A percentile compares a stretch with the other conserved stretches of the same genome.
Conservation (phyloP, 2,113 vertebrate species). For the Lontra canadensis region DNA sequence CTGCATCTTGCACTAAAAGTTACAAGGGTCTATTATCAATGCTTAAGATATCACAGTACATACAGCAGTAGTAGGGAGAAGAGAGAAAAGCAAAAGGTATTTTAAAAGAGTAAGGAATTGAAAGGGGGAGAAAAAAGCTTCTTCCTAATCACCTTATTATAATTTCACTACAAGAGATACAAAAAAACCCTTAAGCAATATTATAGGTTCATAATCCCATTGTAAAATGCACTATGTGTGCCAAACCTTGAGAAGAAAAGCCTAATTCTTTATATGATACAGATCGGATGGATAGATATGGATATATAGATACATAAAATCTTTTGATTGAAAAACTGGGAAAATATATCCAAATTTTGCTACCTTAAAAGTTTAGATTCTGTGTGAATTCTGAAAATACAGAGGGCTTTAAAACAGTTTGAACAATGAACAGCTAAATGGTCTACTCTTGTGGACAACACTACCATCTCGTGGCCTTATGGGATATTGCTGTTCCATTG, state of each 20-base stretch:
- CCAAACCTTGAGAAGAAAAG: background rate
- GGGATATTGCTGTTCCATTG: background rate
- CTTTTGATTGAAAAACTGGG: constrained; percentile 7
- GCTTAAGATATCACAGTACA: background rate
- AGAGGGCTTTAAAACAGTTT: background rate
- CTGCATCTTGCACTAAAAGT: background rate
- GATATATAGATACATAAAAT: background rate
- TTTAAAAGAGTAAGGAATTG: background rate
- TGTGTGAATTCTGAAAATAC: constrained; percentile 4
- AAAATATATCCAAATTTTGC: background rate
- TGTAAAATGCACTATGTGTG: background rate
- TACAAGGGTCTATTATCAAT: background rate
- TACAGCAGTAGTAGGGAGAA: background rate
- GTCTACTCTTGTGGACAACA: background rate
- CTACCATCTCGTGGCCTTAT: constrained; percentile 47
- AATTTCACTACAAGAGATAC: background rate
- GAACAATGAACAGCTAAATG: background rate
- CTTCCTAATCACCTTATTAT: background rate
- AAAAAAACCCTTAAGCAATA: background rate
- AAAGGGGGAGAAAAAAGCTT: background rate
- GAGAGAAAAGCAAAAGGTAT: background rate
- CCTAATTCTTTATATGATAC: background rate
- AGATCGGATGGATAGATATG: background rate
- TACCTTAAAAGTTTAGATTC: background rate
- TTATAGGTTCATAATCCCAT: background rate